These are phyloP conservation scores for Trematomus loennbergii DNA, from an alignment of 2,113 vertebrate genomes.

Conservation along the genomic window DNA sequence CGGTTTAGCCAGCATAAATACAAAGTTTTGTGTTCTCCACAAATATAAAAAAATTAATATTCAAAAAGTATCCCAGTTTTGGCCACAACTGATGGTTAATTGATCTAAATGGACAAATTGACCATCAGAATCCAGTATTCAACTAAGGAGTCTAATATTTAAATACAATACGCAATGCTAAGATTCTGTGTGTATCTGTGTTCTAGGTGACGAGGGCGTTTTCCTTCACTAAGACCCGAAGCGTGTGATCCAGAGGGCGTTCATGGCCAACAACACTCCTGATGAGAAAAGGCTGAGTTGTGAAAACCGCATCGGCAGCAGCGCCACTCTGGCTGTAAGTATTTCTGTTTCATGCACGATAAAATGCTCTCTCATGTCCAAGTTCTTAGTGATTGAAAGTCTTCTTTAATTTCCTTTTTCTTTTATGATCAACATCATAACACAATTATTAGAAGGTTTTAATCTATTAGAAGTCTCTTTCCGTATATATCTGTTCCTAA, in stretches of 20 bases:
- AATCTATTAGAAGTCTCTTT: conserved; percentile 10
- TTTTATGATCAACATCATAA: not conserved
- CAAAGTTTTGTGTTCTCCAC: no score
- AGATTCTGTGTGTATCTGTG: not conserved
- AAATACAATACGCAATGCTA: not conserved
- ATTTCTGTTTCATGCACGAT: not conserved
- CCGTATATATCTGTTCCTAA: conserved; percentile 11
- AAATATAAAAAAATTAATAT: no score
- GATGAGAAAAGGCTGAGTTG: conserved; percentile 85
- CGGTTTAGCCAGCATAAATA: no score
- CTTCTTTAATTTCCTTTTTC: not conserved
- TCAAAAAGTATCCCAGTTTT: no score
- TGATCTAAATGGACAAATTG: no score
- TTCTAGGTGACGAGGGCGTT: conserved; percentile 94
- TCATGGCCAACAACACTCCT: conserved; percentile 87
- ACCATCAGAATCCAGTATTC: no score
- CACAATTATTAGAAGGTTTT: not conserved
- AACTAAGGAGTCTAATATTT: no score
- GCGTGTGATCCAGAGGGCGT: conserved; percentile 91
- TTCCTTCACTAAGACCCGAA: conserved; percentile 98
- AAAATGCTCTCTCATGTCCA: not conserved
- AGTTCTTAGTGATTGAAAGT: not conserved
- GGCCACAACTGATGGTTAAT: no score
- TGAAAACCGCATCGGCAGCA: conserved; percentile 85
- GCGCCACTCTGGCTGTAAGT: conserved; percentile 91